Evolutionary conservation across 2,113 vertebrate genomes (phyloP).

Genomic region (Gracilinanus agilis): DNA sequence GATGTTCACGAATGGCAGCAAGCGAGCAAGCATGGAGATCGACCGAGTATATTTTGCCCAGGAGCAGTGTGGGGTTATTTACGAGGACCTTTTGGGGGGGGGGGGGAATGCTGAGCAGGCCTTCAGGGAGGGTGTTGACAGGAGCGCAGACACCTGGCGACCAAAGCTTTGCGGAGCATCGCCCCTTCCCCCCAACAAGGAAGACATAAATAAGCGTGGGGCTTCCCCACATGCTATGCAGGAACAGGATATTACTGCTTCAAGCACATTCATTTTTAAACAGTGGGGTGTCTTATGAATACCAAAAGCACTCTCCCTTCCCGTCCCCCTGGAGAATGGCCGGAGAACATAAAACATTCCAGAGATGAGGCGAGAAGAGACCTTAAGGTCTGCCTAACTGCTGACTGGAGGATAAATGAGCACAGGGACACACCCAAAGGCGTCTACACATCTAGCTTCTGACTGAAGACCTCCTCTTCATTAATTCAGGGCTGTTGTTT

Average conservation of each 20-base stretch:
- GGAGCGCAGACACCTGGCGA: not conserved
- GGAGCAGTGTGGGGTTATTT: not conserved
- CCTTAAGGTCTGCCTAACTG: not conserved
- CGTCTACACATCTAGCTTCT: not conserved
- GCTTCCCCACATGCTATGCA: not conserved
- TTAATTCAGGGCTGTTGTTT: too few relatives aligned
- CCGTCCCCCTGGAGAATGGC: not conserved
- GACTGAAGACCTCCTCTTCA: not conserved
- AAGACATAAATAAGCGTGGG: not conserved
- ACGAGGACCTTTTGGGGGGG: not conserved
- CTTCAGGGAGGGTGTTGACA: not conserved
- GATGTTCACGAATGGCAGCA: conserved; percentile 19
- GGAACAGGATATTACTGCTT: not conserved
- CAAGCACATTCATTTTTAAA: conserved; percentile 45
- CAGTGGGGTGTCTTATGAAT: conserved; percentile 2
- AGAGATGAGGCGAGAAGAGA: not conserved
- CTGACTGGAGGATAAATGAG: not conserved
- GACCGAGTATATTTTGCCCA: too few relatives aligned
- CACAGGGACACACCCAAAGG: not conserved
- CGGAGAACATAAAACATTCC: conserved; percentile 9
- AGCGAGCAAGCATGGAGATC: too few relatives aligned
- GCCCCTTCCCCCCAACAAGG: not conserved
- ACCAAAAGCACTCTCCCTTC: conserved; percentile 26
- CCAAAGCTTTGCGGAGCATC: conserved; percentile 9
- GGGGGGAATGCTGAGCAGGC: too few relatives aligned